These are phyloP conservation scores for Gavia stellata DNA, from an alignment of 2,113 vertebrate species.

Conservation along the genomic window DNA sequence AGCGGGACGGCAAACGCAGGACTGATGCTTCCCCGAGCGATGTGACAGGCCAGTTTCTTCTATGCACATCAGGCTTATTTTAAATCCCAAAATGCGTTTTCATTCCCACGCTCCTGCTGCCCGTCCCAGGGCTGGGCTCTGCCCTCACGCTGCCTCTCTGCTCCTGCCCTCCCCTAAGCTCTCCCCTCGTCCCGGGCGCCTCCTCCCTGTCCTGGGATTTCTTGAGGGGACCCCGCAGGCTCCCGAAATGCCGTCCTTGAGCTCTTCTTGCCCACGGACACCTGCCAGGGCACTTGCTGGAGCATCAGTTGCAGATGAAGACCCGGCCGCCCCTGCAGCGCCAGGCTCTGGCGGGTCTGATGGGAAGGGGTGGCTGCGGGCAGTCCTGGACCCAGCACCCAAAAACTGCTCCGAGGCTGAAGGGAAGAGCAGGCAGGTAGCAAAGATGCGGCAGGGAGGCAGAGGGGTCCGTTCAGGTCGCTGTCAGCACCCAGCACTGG, in stretches of 20 bases:
- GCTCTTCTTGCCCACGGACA: neutral
- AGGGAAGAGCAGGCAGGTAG: neutral
- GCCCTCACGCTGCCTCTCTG: neutral
- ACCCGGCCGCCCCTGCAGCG: fast-evolving
- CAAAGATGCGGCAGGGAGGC: neutral
- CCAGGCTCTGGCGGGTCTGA: neutral
- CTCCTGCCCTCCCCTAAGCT: neutral
- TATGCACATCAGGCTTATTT: neutral
- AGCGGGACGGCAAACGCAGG: neutral
- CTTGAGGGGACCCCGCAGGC: fast-evolving
- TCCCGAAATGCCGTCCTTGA: neutral
- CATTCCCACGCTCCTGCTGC: neutral
- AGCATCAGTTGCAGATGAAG: neutral
- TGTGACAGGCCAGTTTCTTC: neutral
- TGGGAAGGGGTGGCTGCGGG: neutral
- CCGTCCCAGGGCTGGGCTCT: neutral
- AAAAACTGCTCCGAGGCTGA: neutral
- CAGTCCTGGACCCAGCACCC: neutral
- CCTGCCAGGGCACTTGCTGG: neutral
- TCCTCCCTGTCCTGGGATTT: neutral
- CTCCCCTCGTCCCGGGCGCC: fast-evolving
- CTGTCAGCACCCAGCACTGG: neutral
- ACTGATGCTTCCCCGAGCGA: neutral
- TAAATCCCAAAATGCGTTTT: neutral
- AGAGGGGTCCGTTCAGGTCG: neutral